Conservation (phyloP, 2,113 vertebrate species). For the Hymenochirus boettgeri region DNA sequence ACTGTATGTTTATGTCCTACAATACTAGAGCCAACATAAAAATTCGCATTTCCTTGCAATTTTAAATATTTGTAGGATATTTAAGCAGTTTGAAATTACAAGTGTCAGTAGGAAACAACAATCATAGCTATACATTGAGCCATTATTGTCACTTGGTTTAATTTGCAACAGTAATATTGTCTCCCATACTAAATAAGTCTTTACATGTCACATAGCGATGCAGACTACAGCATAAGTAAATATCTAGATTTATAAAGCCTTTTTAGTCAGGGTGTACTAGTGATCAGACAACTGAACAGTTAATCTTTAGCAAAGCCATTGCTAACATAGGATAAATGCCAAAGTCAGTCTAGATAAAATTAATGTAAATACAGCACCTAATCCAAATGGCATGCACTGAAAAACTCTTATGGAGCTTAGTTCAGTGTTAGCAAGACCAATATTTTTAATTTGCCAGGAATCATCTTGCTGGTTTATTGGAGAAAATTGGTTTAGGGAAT, state of each 20-base stretch:
- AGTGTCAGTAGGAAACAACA: too few relatives aligned
- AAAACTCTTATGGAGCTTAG: neutral
- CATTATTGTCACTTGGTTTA: neutral
- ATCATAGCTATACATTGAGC: too few relatives aligned
- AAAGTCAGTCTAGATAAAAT: neutral
- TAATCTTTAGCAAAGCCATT: neutral
- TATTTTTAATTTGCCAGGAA: neutral
- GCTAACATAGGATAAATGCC: neutral
- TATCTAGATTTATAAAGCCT: too few relatives aligned
- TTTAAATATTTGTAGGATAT: too few relatives aligned
- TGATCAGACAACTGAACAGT: neutral
- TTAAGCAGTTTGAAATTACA: too few relatives aligned
- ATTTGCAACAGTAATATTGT: neutral
- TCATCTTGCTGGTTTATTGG: neutral
- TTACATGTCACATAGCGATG: neutral
- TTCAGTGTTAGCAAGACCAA: neutral
- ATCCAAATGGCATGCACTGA: neutral
- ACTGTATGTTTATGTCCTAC: too few relatives aligned
- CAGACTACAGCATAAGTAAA: neutral
- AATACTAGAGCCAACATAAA: too few relatives aligned
- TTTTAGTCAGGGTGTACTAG: neutral
- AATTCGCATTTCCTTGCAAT: too few relatives aligned
- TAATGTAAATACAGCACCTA: neutral
- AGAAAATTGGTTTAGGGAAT: neutral
- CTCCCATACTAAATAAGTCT: neutral